Evolutionary conservation across 2,113 vertebrate species (phyloP).

Genomic region (Alethe diademata): DNA sequence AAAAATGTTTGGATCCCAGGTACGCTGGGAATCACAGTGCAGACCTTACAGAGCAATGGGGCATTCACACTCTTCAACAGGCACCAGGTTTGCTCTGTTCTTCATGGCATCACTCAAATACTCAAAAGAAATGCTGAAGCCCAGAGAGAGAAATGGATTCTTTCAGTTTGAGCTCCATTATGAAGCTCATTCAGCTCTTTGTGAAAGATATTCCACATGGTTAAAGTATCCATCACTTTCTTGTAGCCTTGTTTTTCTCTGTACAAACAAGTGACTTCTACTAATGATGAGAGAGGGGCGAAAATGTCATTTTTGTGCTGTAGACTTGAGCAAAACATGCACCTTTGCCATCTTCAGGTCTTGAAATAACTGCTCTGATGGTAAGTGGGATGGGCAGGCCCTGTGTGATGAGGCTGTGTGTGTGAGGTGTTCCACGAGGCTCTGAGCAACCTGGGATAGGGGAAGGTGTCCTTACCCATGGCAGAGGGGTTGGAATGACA

Average conservation of each 20-base stretch:
- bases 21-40: background rate
- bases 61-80: background rate
- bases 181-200: background rate
- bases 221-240: background rate
- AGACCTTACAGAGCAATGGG: background rate
- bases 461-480: background rate
- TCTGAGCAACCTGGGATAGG: background rate
- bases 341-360: background rate
- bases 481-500: background rate
- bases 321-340: background rate
- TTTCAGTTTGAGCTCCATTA: background rate
- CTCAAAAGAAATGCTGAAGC: background rate
- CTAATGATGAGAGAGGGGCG: background rate
- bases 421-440: background rate
- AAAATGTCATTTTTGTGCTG: background rate
- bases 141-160: background rate
- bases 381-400: background rate
- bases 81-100: background rate
- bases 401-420: background rate
- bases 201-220: background rate
- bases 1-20: background rate
- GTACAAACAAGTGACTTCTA: background rate
- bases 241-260: background rate
- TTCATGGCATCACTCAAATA: rapidly evolving
- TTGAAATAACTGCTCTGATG: background rate